A percentile compares a stretch with the other conserved stretches of the same genome.
phyloP scores from a whole-genome alignment of 2,113 vertebrate species.

The Heterochromis multidens region DNA sequence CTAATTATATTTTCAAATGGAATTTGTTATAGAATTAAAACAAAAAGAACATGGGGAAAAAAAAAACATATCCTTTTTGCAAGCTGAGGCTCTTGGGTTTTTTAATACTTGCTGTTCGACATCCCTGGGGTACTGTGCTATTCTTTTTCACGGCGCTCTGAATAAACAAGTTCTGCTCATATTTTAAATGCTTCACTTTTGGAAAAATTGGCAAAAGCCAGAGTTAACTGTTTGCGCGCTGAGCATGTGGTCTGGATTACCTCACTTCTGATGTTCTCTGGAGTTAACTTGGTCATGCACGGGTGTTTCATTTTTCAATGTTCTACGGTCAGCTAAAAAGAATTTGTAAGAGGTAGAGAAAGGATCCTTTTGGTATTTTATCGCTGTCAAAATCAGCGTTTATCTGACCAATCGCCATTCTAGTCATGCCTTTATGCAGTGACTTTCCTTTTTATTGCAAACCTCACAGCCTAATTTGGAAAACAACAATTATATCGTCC shows the following conservation, averaged over 20 bases:
- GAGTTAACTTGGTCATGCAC: conserved; percentile 71
- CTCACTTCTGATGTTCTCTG: conserved; percentile 79
- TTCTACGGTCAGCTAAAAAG: conserved; percentile 37
- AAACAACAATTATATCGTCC: conserved; percentile 56
- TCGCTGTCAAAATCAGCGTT: conserved; percentile 35
- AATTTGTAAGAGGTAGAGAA: conserved; percentile 33
- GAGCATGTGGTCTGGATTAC: conserved; percentile 94
- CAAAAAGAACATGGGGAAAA: conserved; percentile 77
- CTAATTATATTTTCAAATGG: conserved; percentile 99
- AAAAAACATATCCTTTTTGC: conserved; percentile 65
- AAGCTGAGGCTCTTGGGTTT: conserved; percentile 82
- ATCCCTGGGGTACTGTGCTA: conserved; percentile 86
- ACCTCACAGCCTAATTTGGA: conserved; percentile 60
- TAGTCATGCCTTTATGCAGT: conserved; percentile 9
- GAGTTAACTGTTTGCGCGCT: conserved; percentile 91
- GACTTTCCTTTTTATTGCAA: conserved; percentile 45
- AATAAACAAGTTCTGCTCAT: conserved; percentile 88
- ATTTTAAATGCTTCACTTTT: conserved; percentile 83
- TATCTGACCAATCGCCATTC: conserved; percentile 41
- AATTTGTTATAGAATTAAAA: conserved; percentile 89
- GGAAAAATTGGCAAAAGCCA: conserved; percentile 79
- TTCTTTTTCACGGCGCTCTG: conserved; percentile 88
- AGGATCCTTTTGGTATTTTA: conserved; percentile 25
- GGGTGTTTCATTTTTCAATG: conserved; percentile 61
- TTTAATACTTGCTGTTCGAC: conserved; percentile 80